Evolutionary conservation across 2,888 invertebrate genomes (phyloP).

Genomic region (Pollenia labialis): DNA sequence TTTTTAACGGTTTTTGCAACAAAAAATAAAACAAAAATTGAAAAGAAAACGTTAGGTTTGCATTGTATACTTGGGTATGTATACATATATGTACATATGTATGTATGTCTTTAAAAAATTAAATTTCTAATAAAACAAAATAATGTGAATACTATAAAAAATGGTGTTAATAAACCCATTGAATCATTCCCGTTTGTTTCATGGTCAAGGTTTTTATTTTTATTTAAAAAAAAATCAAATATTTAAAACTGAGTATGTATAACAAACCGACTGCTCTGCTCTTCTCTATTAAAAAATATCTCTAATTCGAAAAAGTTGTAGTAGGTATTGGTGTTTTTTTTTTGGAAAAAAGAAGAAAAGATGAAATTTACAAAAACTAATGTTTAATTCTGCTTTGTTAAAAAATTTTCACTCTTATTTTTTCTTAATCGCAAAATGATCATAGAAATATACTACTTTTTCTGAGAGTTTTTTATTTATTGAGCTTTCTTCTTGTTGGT

Average conservation of each 20-base stretch:
- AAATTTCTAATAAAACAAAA: constrained; percentile 34
- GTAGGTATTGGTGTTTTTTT: background rate
- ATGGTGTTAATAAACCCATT: constrained; percentile 72
- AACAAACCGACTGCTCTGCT: background rate
- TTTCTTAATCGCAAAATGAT: constrained; percentile 37
- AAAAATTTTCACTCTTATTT: constrained; percentile 68
- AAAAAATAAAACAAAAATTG: constrained; percentile 1
- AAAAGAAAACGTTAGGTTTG: constrained; percentile 4
- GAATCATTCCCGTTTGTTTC: constrained; percentile 72
- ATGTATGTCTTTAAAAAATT: background rate
- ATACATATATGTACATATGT: background rate
- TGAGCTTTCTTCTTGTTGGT: constrained; percentile 15
- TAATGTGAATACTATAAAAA: constrained; percentile 40
- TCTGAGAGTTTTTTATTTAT: background rate
- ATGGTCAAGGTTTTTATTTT: constrained; percentile 72
- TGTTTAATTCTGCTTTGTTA: background rate
- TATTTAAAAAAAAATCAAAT: background rate
- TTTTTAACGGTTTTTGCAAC: constrained; percentile 1
- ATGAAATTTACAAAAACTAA: constrained; percentile 39
- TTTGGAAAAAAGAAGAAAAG: background rate
- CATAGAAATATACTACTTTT: constrained; percentile 46
- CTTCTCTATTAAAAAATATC: background rate
- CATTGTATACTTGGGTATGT: too few relatives aligned
- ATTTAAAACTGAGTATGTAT: too few relatives aligned
- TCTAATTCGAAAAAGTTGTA: constrained; percentile 17